Evolutionary conservation across 2,113 vertebrate species (phyloP).

Genomic region (Stercorarius parasiticus): DNA sequence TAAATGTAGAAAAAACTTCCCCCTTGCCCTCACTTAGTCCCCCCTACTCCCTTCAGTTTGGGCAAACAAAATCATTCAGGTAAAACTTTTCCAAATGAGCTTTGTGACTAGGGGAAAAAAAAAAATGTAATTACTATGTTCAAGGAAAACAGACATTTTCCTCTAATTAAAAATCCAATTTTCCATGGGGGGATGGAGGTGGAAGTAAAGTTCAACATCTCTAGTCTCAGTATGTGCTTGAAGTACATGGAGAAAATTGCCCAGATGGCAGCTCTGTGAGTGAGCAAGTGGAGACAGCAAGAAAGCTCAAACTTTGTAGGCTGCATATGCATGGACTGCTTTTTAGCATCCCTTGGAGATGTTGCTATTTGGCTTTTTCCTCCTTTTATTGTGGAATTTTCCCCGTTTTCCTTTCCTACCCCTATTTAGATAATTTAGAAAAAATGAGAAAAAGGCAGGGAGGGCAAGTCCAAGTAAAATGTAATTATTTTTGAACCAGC

Average conservation of each 20-base stretch:
- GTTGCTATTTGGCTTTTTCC: neutral
- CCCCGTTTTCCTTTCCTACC: neutral
- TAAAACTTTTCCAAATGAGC: neutral
- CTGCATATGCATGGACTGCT: neutral
- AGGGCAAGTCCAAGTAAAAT: neutral
- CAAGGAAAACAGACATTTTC: slow-evolving; percentile 22
- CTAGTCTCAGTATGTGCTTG: neutral
- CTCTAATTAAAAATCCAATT: slow-evolving; percentile 17
- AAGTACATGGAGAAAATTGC: neutral
- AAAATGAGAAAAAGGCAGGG: neutral
- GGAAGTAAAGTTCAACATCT: neutral
- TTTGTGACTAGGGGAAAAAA: neutral
- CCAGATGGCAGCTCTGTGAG: neutral
- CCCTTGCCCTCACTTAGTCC: neutral
- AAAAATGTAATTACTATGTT: neutral
- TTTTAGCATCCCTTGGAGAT: neutral
- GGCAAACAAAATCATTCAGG: neutral
- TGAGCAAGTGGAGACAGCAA: neutral
- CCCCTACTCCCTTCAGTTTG: neutral
- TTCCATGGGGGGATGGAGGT: neutral
- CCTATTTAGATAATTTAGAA: neutral
- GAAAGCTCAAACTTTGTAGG: neutral
- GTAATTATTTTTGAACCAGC: neutral
- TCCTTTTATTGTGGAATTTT: neutral
- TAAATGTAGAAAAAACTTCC: neutral